phyloP scores from a whole-genome alignment of 2,888 invertebrate species.

The Mystacides longicornis region DNA sequence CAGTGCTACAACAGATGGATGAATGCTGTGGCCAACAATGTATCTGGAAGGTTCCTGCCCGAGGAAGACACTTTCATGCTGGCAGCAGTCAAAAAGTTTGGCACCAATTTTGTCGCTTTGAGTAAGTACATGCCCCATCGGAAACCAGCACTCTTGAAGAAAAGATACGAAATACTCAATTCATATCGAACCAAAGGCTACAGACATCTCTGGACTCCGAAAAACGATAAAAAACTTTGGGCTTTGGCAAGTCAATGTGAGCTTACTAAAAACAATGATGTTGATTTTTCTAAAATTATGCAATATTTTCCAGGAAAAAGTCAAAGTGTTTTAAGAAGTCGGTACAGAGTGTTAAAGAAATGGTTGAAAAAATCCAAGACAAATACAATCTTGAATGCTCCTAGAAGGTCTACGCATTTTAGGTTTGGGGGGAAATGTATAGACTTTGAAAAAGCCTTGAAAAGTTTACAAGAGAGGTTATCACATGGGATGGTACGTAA shows the following conservation, averaged over 20 bases:
- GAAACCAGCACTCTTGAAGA: neutral
- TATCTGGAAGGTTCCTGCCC: slow-evolving; percentile 53
- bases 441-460: neutral
- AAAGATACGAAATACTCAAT: slow-evolving; percentile 43
- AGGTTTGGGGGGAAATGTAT: too few relatives aligned
- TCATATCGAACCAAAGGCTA: slow-evolving; percentile 28
- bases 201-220: slow-evolving; percentile 46
- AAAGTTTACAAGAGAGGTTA: neutral
- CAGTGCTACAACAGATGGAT: slow-evolving; percentile 58
- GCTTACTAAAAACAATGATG: neutral
- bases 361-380: slow-evolving; percentile 47
- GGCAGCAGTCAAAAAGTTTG: slow-evolving; percentile 55
- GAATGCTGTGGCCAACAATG: slow-evolving; percentile 34
- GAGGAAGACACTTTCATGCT: slow-evolving; percentile 61
- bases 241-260: slow-evolving; percentile 41
- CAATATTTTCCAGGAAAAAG: slow-evolving; percentile 47
- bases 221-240: slow-evolving; percentile 55
- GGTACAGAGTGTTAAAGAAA: slow-evolving; percentile 47
- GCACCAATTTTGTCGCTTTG: slow-evolving; percentile 53
- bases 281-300: neutral
- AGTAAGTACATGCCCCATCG: slow-evolving; percentile 11
- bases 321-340: slow-evolving; percentile 52
- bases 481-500: too few relatives aligned
- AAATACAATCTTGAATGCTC: slow-evolving; percentile 35
- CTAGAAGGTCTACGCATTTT: too few relatives aligned